Base-by-base conservation (phyloP, 2,797 vertebrate genomes). In the Peromyscus aztecus region DNA sequence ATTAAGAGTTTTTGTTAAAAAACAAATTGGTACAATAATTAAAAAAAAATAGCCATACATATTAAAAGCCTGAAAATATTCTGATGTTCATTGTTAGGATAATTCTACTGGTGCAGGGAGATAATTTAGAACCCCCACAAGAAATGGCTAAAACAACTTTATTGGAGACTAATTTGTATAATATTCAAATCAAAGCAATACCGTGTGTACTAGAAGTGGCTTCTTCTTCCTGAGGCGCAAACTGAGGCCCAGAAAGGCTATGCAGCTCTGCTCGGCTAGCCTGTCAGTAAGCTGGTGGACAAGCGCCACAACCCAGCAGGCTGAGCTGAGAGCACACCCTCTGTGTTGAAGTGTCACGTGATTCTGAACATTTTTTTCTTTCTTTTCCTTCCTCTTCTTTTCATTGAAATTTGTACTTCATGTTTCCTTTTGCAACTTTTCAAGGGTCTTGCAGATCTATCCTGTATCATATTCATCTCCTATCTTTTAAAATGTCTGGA, bases 1-100 rank as follows among this genome's bases (percentile, higher is more conserved):
- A 87, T 85, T 88, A 89, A 52, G 14, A 76, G 1, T 49, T 93
- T 55, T 91, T 84, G 34, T 94, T 88, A 81, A 96, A 93, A 91
- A 87, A 67, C 8, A 92, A 89, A 92, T 55, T 59, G 16, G 4
- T 59, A 65, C 31, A 63, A 73, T 57, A 46, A 55, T 73, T n/a
- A 71, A 91, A 91, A 83, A 83, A 69, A 13, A 80, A 27, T 67
- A 90, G 19, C 40, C 63, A 93, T 43, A 76, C 24, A 75, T 49
- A 67, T 92, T 40, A 73, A 78, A 97, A 91, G 7, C 29, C n/a
- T 81, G 13, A 65, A 57, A 90, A 65, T 59, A 59, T 77, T 40
- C 43, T 83, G 16, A 21, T 81, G 52, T 23, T 95, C 46, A n/a
- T 34, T 90, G 65, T 34, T 49, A 93, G 37, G 76, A 82, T 10